These are phyloP conservation scores for Fistularia tabacaria DNA, from an alignment of 2,797 vertebrate genomes.

Conservation along the genomic window DNA sequence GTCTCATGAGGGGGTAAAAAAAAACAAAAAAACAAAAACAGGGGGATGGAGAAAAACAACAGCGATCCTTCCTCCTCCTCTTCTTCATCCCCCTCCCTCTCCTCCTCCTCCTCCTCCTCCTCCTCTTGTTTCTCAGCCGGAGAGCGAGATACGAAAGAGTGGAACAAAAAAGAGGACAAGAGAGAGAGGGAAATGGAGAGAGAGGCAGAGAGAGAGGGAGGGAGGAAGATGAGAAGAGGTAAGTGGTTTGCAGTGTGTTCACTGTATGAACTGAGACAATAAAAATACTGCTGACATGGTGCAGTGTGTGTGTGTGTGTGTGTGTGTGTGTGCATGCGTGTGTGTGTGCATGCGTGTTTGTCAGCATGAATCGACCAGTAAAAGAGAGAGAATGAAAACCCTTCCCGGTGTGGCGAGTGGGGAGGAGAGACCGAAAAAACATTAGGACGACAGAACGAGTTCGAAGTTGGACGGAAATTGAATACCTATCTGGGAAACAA, in stretches of 20 bases:
- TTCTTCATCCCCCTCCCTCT: no score
- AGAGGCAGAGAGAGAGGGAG: not conserved
- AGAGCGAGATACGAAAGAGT: conserved; percentile 34
- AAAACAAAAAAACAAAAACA: conserved; percentile 24
- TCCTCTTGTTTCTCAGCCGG: conserved; percentile 9
- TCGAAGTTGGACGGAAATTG: no score
- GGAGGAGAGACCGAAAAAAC: conserved; percentile 32
- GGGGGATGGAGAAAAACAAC: conserved; percentile 6
- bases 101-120: no score
- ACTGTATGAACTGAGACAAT: conserved; percentile 56
- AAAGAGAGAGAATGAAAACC: conserved; percentile 19
- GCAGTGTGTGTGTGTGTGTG: conserved; percentile 37
- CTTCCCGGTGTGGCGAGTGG: conserved; percentile 32
- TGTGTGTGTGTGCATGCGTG: conserved; percentile 34
- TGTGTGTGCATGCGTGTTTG: no score
- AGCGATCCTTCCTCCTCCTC: no score
- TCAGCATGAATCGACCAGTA: not conserved
- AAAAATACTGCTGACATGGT: conserved; percentile 64
- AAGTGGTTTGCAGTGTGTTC: conserved; percentile 48
- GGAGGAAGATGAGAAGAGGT: conserved; percentile 29
- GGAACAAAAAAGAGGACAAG: conserved; percentile 30
- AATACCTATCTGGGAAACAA: no score
- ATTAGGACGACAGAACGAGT: not conserved
- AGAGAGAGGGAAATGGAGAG: conserved; percentile 6
- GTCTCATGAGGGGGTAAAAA: conserved; percentile 19